phyloP scores from a whole-genome alignment of 2,888 invertebrate genomes.

The Neoaliturus tenellus region DNA sequence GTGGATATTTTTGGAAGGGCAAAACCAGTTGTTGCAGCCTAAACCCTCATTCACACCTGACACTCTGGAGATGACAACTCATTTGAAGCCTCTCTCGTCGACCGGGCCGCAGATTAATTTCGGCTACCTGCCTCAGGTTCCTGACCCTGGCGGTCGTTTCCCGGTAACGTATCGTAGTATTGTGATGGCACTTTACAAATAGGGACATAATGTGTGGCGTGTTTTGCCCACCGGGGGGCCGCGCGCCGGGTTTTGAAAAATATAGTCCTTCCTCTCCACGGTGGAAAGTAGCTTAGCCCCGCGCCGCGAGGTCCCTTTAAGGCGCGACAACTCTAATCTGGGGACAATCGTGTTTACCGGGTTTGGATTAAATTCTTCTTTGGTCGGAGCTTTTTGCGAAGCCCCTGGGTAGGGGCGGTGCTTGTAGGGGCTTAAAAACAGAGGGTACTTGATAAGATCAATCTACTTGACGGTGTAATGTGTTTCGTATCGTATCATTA shows the following conservation, averaged over 20 bases:
- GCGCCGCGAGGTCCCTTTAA: neutral
- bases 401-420: neutral
- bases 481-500: no score
- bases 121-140: conserved; percentile 17
- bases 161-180: conserved; percentile 12
- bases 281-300: neutral
- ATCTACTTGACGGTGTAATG: neutral
- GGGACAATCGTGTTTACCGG: conserved; percentile 22
- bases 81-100: neutral
- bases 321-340: neutral
- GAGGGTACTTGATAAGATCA: neutral
- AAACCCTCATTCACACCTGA: conserved; percentile 43
- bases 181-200: conserved; percentile 52
- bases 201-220: conserved; percentile 48
- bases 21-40: neutral
- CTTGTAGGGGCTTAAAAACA: neutral
- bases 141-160: conserved; percentile 21
- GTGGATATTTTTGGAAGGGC: conserved; percentile 1
- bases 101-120: neutral
- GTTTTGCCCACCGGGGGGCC: conserved; percentile 10
- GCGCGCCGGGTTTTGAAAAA: conserved; percentile 20
- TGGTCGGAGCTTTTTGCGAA: neutral
- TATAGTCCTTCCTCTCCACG: neutral
- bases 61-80: conserved; percentile 26
- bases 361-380: neutral